A percentile compares a stretch with the other conserved stretches of the same genome.
Evolutionary conservation across 2,888 invertebrate genomes (phyloP).

Genomic region (Zygogramma bicolorata): DNA sequence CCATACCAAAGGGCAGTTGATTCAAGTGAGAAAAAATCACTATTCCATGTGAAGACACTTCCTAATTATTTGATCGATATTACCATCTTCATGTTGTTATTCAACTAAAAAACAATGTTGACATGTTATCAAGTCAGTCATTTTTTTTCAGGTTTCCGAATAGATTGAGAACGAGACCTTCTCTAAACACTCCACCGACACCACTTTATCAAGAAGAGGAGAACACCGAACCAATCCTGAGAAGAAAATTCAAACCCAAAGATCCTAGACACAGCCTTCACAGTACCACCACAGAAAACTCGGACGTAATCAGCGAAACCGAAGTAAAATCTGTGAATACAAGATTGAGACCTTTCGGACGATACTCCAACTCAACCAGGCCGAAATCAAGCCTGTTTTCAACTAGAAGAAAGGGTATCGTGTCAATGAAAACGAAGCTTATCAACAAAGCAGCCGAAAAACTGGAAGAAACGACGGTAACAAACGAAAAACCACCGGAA

Average conservation of each 20-base stretch:
- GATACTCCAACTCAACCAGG: slow-evolving; percentile 58
- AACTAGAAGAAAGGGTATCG: slow-evolving; percentile 43
- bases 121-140: background rate
- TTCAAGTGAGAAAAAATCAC: background rate
- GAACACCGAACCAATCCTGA: slow-evolving; percentile 61
- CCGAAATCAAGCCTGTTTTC: background rate
- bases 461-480: slow-evolving; percentile 37
- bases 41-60: background rate
- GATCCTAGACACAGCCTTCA: slow-evolving; percentile 56
- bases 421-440: slow-evolving; percentile 63
- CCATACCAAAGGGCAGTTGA: too few relatives aligned
- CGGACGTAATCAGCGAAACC: slow-evolving; percentile 55
- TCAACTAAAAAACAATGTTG: background rate
- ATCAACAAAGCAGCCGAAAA: slow-evolving; percentile 56
- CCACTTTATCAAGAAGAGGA: slow-evolving; percentile 61
- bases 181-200: slow-evolving; percentile 54
- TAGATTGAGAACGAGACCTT: slow-evolving; percentile 65
- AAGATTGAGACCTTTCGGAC: slow-evolving; percentile 60
- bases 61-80: background rate
- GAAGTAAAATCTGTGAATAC: slow-evolving; percentile 57
- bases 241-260: slow-evolving; percentile 62
- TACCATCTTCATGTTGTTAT: background rate
- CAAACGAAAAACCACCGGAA: slow-evolving; percentile 40
- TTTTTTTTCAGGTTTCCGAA: slow-evolving; percentile 60
- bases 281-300: slow-evolving; percentile 42